Percentiles rank a stretch among this genome's conserved stretches.
These are phyloP conservation scores for Drosophila bipectinata DNA, from an alignment of 1,140 invertebrate genomes.

Conservation along the genomic window DNA sequence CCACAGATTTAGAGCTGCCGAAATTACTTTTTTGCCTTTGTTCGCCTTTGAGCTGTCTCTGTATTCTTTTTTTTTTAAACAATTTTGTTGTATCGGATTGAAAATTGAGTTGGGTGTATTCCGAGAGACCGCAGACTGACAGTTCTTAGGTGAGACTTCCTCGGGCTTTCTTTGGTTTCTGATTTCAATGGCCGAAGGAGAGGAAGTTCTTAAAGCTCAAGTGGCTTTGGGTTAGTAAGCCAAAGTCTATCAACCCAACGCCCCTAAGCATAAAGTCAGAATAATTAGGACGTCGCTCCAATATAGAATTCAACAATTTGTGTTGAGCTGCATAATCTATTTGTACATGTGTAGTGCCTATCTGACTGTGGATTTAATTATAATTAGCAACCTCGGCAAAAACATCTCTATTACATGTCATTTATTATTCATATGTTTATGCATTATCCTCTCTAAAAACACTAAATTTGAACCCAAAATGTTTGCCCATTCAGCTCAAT, in stretches of 20 bases:
- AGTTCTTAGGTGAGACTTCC: slow-evolving; percentile 43
- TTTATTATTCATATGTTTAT: slow-evolving; percentile 32
- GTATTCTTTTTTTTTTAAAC: slow-evolving; percentile 17
- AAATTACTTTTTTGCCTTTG: slow-evolving; percentile 66
- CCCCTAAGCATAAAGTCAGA: no score
- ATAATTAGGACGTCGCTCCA: no score
- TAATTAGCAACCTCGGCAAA: background rate
- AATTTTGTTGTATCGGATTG: slow-evolving; percentile 48
- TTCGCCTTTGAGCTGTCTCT: slow-evolving; percentile 27
- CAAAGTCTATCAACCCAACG: no score
- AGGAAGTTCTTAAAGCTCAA: slow-evolving; percentile 8
- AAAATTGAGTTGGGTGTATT: slow-evolving; percentile 58
- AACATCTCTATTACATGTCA: slow-evolving; percentile 5
- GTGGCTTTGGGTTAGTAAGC: background rate
- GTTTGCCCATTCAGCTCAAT: background rate
- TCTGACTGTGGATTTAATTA: slow-evolving; percentile 1
- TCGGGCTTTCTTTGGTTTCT: slow-evolving; percentile 7
- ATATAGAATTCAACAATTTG: no score
- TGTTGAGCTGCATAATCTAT: background rate
- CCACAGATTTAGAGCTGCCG: slow-evolving; percentile 56
- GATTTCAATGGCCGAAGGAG: slow-evolving; percentile 9
- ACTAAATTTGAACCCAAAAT: background rate
- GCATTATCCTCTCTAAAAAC: slow-evolving; percentile 10
- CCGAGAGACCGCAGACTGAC: slow-evolving; percentile 32
- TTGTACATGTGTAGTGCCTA: background rate